Evolutionary conservation across 2,888 invertebrate genomes (phyloP).

Genomic region (Stictocephala bisonia): DNA sequence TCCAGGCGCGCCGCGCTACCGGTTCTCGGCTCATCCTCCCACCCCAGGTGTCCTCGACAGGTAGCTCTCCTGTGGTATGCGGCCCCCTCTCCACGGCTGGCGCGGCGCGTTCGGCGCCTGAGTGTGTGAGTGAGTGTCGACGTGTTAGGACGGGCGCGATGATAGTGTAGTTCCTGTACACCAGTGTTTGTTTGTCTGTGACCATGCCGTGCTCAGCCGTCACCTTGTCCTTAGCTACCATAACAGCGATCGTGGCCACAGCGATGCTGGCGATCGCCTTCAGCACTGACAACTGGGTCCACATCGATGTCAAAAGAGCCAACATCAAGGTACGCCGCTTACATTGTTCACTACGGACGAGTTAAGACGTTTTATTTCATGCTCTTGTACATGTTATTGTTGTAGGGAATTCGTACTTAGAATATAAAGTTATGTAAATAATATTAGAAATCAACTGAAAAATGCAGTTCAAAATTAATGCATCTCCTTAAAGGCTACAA

Average conservation of each 20-base stretch:
- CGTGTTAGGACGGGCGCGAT: constrained; percentile 18
- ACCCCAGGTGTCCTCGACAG: neutral
- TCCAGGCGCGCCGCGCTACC: constrained; percentile 3
- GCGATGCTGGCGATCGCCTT: constrained; percentile 94
- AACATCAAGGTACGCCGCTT: constrained; percentile 88
- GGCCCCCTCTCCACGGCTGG: neutral
- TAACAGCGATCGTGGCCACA: constrained; percentile 94
- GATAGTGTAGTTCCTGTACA: neutral
- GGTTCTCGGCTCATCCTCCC: neutral
- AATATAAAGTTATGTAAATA: too few species aligned
- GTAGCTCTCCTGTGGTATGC: neutral
- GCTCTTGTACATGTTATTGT: too few species aligned
- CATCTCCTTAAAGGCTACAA: too few species aligned
- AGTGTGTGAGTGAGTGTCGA: neutral
- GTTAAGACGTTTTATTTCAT: too few species aligned
- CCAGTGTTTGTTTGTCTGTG: neutral
- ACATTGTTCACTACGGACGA: too few species aligned
- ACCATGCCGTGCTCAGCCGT: constrained; percentile 86
- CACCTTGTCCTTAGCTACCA: constrained; percentile 94
- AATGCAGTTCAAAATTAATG: too few species aligned
- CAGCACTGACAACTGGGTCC: constrained; percentile 97
- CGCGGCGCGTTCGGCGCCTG: neutral
- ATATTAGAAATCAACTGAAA: too few species aligned
- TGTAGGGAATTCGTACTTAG: too few species aligned
- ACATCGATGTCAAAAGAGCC: constrained; percentile 90